phyloP scores from a whole-genome alignment of 1,140 invertebrate species.

The Ostrea edulis region DNA sequence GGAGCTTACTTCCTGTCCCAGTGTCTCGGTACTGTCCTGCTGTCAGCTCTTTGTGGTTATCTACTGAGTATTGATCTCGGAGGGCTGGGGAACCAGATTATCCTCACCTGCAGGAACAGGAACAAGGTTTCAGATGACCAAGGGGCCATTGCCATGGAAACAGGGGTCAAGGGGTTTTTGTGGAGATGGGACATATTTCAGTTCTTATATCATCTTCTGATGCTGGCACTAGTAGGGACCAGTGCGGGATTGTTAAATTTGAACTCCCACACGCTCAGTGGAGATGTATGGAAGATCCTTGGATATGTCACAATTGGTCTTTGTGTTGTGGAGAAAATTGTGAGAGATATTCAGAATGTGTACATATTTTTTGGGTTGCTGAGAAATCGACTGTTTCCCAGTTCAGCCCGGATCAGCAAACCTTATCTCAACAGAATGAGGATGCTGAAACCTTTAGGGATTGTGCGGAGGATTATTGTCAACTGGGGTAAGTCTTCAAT shows the following conservation, averaged over 20 bases:
- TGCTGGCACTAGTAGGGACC: conserved; percentile 67
- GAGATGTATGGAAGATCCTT: conserved; percentile 63
- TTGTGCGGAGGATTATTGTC: conserved; percentile 70
- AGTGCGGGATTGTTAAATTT: conserved; percentile 60
- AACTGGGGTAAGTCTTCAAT: conserved; percentile 75
- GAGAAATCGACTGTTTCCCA: conserved; percentile 75
- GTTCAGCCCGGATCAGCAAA: conserved; percentile 45
- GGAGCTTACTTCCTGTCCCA: conserved; percentile 70
- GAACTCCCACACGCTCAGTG: conserved; percentile 48
- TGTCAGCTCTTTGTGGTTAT: conserved; percentile 73
- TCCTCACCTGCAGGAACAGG: conserved; percentile 53
- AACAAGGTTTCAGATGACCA: conserved; percentile 66
- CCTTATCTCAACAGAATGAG: conserved; percentile 59
- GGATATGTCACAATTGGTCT: conserved; percentile 74
- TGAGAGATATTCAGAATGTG: conserved; percentile 74
- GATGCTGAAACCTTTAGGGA: conserved; percentile 67
- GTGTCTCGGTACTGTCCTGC: conserved; percentile 66
- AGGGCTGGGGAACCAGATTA: conserved; percentile 66
- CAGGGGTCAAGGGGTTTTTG: conserved; percentile 50
- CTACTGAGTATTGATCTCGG: conserved; percentile 76
- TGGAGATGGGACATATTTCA: conserved; percentile 72
- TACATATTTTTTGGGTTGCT: conserved; percentile 75
- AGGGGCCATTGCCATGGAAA: conserved; percentile 34
- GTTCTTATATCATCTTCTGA: conserved; percentile 71
- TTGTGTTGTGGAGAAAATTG: conserved; percentile 72